A percentile compares a stretch with the other conserved stretches of the same genome.
These are phyloP conservation scores for Chaetura pelagica DNA, from an alignment of 2,113 vertebrate genomes.

Conservation along the genomic window DNA sequence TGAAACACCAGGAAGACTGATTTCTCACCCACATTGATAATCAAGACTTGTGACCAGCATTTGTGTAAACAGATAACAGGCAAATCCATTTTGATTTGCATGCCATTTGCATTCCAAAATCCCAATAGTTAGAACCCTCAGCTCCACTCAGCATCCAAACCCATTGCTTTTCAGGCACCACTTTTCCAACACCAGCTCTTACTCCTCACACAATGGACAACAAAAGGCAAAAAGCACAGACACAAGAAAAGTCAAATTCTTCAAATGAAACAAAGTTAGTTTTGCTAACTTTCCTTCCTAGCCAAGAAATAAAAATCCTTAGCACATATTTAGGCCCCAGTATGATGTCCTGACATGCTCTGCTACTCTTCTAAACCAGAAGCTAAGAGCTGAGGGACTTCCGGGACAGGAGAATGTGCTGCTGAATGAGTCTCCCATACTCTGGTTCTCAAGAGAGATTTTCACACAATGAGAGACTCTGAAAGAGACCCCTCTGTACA, in stretches of 20 bases:
- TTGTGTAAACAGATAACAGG: neutral
- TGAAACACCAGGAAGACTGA: neutral
- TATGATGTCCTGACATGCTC: neutral
- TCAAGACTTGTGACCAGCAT: neutral
- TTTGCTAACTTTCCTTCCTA: neutral
- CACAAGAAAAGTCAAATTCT: neutral
- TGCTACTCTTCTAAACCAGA: neutral
- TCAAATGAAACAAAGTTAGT: neutral
- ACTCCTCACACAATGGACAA: neutral
- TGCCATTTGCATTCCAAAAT: neutral
- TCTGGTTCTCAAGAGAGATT: neutral
- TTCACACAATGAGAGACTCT: accelerated
- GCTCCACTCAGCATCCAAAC: neutral
- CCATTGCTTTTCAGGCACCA: neutral
- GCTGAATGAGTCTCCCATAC: neutral
- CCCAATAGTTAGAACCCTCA: neutral
- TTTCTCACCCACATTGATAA: neutral
- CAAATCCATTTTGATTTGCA: neutral
- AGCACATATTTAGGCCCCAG: neutral
- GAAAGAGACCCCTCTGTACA: neutral
- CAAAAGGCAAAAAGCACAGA: neutral
- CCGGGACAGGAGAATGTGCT: neutral
- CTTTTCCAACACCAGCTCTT: neutral
- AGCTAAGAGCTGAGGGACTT: neutral
- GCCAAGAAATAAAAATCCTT: neutral